Percentiles rank a stretch among this genome's conserved stretches.
phyloP scores from a whole-genome alignment of 2,888 invertebrate species.

The Stratiomys singularior region DNA sequence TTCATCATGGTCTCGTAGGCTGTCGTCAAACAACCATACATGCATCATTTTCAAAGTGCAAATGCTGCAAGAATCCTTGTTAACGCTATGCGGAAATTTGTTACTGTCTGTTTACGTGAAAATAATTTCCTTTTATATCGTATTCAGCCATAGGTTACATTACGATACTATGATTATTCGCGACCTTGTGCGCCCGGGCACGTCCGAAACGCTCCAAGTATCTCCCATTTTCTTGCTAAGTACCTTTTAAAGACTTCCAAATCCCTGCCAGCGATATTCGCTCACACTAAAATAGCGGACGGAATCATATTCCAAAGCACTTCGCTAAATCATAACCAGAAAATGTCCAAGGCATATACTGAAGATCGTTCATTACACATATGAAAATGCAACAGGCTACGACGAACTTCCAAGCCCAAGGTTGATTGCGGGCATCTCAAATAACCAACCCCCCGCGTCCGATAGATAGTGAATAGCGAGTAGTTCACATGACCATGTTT shows the following conservation, averaged over 20 bases:
- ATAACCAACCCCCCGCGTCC: background rate
- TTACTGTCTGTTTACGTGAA: constrained; percentile 10
- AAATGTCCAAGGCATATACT: constrained; percentile 16
- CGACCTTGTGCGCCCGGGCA: constrained; percentile 28
- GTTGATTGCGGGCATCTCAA: constrained; percentile 11
- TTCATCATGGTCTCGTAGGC: background rate
- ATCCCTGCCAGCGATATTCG: constrained; percentile 15
- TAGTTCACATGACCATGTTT: constrained; percentile 41
- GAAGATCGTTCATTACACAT: constrained; percentile 38
- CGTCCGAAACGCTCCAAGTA: constrained; percentile 1
- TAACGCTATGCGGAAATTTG: constrained; percentile 24
- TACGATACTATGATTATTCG: constrained; percentile 5
- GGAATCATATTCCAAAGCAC: background rate
- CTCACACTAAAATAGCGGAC: constrained; percentile 27
- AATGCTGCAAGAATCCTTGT: background rate
- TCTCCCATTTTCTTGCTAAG: constrained; percentile 9
- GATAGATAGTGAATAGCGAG: constrained; percentile 15
- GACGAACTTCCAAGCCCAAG: constrained; percentile 21
- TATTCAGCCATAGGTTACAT: background rate
- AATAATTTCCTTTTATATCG: constrained; percentile 6
- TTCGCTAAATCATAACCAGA: constrained; percentile 36
- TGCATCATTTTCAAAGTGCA: background rate
- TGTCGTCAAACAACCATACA: background rate
- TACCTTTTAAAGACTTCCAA: constrained; percentile 2
- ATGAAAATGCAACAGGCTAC: constrained; percentile 1